Percentiles rank a stretch among this genome's conserved stretches.
These are phyloP conservation scores for Mormyrus lacerda DNA, from an alignment of 2,113 vertebrate species.

Conservation along the genomic window DNA sequence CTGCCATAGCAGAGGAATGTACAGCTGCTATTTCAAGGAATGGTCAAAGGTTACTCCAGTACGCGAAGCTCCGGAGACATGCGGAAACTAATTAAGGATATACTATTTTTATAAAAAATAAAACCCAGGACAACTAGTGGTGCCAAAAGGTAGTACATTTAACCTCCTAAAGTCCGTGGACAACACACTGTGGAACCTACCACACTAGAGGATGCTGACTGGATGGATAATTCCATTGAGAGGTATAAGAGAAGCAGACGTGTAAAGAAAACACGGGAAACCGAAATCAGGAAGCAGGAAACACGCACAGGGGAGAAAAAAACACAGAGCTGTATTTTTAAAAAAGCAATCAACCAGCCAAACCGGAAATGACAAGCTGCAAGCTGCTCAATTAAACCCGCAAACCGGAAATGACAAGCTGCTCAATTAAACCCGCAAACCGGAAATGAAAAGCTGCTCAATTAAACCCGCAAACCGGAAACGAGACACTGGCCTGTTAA, in stretches of 20 bases:
- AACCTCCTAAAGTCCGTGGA: neutral
- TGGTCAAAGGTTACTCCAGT: neutral
- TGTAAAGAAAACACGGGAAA: neutral
- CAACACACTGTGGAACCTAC: neutral
- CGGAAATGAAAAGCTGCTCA: neutral
- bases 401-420: neutral
- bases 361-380: neutral
- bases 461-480: neutral
- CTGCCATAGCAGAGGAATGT: neutral
- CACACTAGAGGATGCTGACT: neutral
- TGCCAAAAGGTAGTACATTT: neutral
- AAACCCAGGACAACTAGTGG: neutral
- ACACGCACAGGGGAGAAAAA: neutral
- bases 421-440: neutral
- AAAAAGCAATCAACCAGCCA: neutral
- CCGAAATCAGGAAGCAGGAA: neutral
- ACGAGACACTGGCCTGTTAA: neutral
- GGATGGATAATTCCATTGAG: neutral
- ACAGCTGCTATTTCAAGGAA: conserved; percentile 1
- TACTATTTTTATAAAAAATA: neutral
- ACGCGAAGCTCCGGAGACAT: neutral
- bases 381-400: neutral
- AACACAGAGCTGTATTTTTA: neutral
- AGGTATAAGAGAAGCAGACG: neutral
- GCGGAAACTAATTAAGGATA: neutral